Evolutionary conservation across 1,140 invertebrate genomes (phyloP), one percentile per base, ranked within the genome.

Genomic region (Theocolax elegans): DNA sequence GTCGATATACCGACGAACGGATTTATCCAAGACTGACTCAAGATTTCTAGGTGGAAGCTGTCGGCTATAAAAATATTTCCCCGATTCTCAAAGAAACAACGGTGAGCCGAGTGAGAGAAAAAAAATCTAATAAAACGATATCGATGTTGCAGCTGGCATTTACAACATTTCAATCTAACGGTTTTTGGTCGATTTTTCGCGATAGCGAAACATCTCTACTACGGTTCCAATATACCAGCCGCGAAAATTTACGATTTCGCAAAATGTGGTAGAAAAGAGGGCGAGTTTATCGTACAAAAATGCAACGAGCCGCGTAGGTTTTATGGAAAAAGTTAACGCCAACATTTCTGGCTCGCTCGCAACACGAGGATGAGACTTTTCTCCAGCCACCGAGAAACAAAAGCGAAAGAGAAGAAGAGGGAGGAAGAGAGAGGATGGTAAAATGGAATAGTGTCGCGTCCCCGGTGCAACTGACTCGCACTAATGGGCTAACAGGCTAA

Each of bases 401-500:
- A 13, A 25, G 23, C 23, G 21, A 2, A n/a, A n/a, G 49, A 15
- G 3, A 8, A 53, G n/a, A 19, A 15, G 49, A n/a, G 23, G 15
- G 19, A 51, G 23, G 3, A 27, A 21, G 48, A 25, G 6, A n/a
- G 31, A 54, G 12, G 25, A 48, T 19, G 46, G 2, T 2, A 48
- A 48, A n/a, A 48, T 19, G 17, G 3, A 13, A 19, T 7, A 48
- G n/a, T 48, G 2, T n/a, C 15, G 2, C 3, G 40, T 13, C 3
- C 40, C 7, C 12, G 12, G 13, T n/a, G 31, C 8, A 17, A 68
- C 73, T 79, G 77, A 76, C 77, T 76, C 76, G 79, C 46, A 75
- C 76, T 81, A 81, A 81, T 81, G 66, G 75, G 76, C 79, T 81
- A 81, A 81, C 49, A 2, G 23, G 1, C 15, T 23, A n/a, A n/a